These are phyloP conservation scores for Conus canariensis DNA, from an alignment of 2,888 invertebrate genomes.

Conservation along the genomic window DNA sequence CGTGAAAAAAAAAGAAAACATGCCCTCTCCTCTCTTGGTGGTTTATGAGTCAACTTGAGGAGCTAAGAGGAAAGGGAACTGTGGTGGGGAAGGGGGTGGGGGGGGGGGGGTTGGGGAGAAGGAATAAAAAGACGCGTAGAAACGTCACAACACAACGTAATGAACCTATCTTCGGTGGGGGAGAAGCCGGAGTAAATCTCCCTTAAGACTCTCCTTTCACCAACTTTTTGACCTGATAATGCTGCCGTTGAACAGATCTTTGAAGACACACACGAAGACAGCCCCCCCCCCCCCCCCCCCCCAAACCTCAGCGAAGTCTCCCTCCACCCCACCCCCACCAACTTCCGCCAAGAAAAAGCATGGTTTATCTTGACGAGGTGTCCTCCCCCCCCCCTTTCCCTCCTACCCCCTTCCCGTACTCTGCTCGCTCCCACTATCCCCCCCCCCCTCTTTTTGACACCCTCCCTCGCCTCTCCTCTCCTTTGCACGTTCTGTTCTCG, in stretches of 20 bases:
- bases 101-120: too few species aligned
- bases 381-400: background rate
- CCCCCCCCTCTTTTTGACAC: too few species aligned
- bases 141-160: slow-evolving; percentile 8
- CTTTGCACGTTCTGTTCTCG: too few species aligned
- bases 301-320: background rate
- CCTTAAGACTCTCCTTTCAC: slow-evolving; percentile 19
- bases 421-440: background rate
- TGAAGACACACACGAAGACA: slow-evolving; percentile 16
- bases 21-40: background rate
- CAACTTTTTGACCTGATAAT: slow-evolving; percentile 37
- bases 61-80: background rate
- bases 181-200: slow-evolving; percentile 6
- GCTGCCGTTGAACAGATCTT: background rate
- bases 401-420: background rate
- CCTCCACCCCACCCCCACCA: too few species aligned
- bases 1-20: background rate
- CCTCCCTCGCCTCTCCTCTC: too few species aligned
- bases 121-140: background rate
- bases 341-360: background rate
- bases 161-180: slow-evolving; percentile 18
- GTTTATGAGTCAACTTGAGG: background rate
- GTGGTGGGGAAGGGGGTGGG: too few species aligned
- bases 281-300: too few species aligned
- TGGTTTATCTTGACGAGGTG: slow-evolving; percentile 8